phyloP scores from a whole-genome alignment of 2,113 vertebrate genomes.

The Caretta caretta region DNA sequence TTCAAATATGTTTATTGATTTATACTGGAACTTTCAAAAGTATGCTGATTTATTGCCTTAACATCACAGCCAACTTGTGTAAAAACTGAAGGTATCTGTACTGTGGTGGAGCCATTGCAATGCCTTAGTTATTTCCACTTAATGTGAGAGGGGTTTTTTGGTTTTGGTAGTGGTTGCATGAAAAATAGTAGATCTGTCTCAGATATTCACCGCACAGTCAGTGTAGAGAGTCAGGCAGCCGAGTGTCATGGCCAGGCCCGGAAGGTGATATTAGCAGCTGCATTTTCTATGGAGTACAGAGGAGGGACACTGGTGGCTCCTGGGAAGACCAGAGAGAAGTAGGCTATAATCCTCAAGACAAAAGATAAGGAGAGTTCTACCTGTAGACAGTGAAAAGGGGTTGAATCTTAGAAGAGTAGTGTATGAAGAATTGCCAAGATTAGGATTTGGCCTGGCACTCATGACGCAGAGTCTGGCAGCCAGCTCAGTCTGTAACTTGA shows the following conservation, averaged over 20 bases:
- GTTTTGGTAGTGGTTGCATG: neutral
- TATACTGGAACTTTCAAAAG: neutral
- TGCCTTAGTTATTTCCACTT: neutral
- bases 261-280: neutral
- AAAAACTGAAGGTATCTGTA: neutral
- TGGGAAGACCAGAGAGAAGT: neutral
- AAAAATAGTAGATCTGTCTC: neutral
- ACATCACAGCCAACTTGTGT: neutral
- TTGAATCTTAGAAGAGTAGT: neutral
- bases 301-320: neutral
- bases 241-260: neutral
- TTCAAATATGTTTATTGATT: neutral
- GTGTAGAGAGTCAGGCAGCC: neutral
- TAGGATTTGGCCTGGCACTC: neutral
- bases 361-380: neutral
- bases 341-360: neutral
- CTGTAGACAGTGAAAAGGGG: neutral
- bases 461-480: neutral
- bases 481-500: neutral
- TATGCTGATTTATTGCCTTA: neutral
- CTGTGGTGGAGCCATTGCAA: neutral
- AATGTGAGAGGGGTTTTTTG: neutral
- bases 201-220: neutral
- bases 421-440: neutral
- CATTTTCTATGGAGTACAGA: neutral